Conservation (phyloP, 2,797 vertebrate genomes). For the Ptychadena robeensis region DNA sequence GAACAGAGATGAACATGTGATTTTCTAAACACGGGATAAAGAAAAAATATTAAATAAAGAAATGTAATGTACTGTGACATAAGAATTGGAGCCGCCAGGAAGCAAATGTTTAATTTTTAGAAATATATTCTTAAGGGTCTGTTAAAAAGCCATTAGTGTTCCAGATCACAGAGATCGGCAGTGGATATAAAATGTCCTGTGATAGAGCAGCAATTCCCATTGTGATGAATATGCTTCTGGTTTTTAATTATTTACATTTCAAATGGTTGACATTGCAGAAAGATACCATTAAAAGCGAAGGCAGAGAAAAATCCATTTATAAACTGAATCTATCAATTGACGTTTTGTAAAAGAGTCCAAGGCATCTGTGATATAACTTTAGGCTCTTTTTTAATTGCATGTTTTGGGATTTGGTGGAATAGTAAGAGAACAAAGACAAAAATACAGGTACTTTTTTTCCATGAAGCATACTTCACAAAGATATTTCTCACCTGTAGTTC, state of each 20-base stretch:
- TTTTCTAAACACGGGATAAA: neutral
- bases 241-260: constrained; percentile 51
- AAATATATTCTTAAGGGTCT: constrained; percentile 43
- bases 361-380: neutral
- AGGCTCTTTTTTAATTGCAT: constrained; percentile 1
- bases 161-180: constrained; percentile 43
- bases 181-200: constrained; percentile 32
- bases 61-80: constrained; percentile 43
- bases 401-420: neutral
- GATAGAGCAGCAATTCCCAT: constrained; percentile 26
- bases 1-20: neutral
- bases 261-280: constrained; percentile 52
- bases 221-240: constrained; percentile 42
- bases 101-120: constrained; percentile 29
- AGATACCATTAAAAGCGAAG: constrained; percentile 50
- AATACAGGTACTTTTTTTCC: neutral
- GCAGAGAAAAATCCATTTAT: constrained; percentile 23
- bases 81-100: constrained; percentile 37
- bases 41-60: constrained; percentile 27
- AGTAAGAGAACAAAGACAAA: neutral
- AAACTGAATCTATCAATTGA: constrained; percentile 26
- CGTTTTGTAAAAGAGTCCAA: constrained; percentile 27
- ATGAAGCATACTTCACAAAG: neutral
- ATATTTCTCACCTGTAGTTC: too few relatives aligned
- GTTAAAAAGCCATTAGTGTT: constrained; percentile 50